phyloP scores from a whole-genome alignment of 2,797 vertebrate genomes.

The Sternotherus odoratus region DNA sequence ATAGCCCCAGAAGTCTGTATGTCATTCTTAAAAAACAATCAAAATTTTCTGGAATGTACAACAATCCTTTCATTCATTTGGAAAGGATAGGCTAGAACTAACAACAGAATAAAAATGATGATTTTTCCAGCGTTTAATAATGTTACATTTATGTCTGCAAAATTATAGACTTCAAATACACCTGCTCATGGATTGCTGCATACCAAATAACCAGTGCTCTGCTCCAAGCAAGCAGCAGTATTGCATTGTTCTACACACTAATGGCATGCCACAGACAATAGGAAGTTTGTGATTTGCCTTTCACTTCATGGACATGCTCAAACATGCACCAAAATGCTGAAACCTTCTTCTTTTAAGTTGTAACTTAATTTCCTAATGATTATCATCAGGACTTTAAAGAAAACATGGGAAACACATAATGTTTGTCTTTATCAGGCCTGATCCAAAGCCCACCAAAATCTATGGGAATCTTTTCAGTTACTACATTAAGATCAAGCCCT shows the following conservation, averaged over 20 bases:
- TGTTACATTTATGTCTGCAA: neutral
- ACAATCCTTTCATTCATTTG: neutral
- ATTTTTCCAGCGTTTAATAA: neutral
- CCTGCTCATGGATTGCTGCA: slow-evolving; percentile 5
- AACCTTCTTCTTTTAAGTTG: slow-evolving; percentile 44
- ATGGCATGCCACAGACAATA: neutral
- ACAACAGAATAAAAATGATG: slow-evolving; percentile 10
- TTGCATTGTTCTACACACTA: neutral
- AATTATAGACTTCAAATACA: neutral
- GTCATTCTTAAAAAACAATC: neutral
- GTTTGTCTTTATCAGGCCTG: neutral
- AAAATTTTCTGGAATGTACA: neutral
- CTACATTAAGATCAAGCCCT: neutral
- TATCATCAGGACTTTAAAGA: neutral
- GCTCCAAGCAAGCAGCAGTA: neutral
- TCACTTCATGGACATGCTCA: neutral
- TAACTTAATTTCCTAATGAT: slow-evolving; percentile 17
- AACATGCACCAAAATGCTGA: neutral
- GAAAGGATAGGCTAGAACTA: neutral
- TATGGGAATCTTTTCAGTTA: neutral
- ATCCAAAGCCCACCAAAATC: neutral
- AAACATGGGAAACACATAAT: neutral
- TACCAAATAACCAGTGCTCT: neutral
- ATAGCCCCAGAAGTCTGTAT: neutral
- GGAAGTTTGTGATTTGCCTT: neutral